Evolutionary conservation across 2,797 vertebrate species (phyloP), one percentile per base, ranked within the genome.

Genomic region (Eutrigla gurnardus): DNA sequence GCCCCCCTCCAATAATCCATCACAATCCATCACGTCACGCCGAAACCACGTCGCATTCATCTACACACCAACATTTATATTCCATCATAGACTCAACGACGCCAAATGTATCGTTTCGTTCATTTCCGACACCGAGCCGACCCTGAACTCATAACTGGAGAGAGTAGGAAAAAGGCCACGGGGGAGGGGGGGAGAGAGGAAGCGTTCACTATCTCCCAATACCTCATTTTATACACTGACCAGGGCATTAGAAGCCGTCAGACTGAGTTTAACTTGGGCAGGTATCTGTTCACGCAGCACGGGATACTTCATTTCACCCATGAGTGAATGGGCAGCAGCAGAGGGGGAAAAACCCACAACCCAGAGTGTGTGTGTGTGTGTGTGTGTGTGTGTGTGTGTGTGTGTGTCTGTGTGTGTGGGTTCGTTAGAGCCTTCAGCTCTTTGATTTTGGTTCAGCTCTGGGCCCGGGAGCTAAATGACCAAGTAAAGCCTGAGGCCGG

Each of bases 231-330:
- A 69, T 75, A 50, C 79, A 75, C 79, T 86, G 88, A 90, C 85
- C 89, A 63, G 74, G 64, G 70, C 80, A 88, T 91, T 91, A 84
- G 72, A 81, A 83, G 15, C 88, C 88, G 89, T 92, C 88, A 90
- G 83, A 57, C 82, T 87, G 80, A 80, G 86, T 88, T 91, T 80
- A 89, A 89, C 85, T 90, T 87, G 81, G 83, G 83, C 91, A 91
- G 89, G 90, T 92, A 89, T 92, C 89, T 84, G 83, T 93, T 89
- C 89, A 87, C 84, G 74, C 81, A 82, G 86, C 81, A 81, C 84
- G 83, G 83, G 75, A 89, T 91, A 90, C 86, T 90, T 93, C 86
- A 94, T 94, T 95, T 93, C 92, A 94, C 84, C 91, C 89, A 92
- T 93, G 92, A 95, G 86, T 87, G 88, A 90, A 85, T 82, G 76